phyloP scores from a whole-genome alignment of 2,797 vertebrate species.

The Bryconaethiops microstoma region DNA sequence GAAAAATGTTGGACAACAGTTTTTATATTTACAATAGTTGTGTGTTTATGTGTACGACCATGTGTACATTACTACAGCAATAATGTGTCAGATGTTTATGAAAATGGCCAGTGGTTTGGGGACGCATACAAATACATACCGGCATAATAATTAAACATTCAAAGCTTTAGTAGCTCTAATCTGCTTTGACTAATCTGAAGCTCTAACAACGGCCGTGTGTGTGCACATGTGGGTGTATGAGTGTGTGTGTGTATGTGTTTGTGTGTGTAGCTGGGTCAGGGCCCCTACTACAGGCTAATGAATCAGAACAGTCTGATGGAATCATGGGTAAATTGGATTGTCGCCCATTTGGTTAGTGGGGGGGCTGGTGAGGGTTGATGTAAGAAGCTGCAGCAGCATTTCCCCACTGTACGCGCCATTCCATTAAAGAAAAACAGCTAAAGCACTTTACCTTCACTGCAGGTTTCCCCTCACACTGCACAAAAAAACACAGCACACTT shows the following conservation, averaged over 20 bases:
- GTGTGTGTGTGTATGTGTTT: constrained; percentile 61
- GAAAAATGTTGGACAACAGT: not conserved
- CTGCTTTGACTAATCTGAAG: constrained; percentile 89
- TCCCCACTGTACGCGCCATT: constrained; percentile 83
- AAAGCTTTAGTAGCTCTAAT: constrained; percentile 90
- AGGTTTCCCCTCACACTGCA: constrained; percentile 86
- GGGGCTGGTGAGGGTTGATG: constrained; percentile 33
- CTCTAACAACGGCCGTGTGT: constrained; percentile 64
- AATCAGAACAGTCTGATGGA: constrained; percentile 84
- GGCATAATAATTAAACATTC: constrained; percentile 92
- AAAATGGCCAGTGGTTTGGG: constrained; percentile 24
- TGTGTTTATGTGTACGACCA: not conserved
- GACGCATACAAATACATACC: constrained; percentile 89
- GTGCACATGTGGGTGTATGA: constrained; percentile 39
- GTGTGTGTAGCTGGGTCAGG: constrained; percentile 1
- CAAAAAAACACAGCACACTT: constrained; percentile 66
- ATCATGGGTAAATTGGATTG: constrained; percentile 99
- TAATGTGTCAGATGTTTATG: not conserved
- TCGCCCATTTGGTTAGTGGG: constrained; percentile 90
- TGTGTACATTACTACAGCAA: not conserved
- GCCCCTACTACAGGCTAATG: constrained; percentile 83
- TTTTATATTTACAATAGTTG: not conserved
- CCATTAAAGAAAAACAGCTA: constrained; percentile 6
- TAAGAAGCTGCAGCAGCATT: constrained; percentile 14
- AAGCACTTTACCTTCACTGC: constrained; percentile 65